These are phyloP conservation scores for Cyclargus thomasi DNA, from an alignment of 1,140 invertebrate species.

Conservation along the genomic window DNA sequence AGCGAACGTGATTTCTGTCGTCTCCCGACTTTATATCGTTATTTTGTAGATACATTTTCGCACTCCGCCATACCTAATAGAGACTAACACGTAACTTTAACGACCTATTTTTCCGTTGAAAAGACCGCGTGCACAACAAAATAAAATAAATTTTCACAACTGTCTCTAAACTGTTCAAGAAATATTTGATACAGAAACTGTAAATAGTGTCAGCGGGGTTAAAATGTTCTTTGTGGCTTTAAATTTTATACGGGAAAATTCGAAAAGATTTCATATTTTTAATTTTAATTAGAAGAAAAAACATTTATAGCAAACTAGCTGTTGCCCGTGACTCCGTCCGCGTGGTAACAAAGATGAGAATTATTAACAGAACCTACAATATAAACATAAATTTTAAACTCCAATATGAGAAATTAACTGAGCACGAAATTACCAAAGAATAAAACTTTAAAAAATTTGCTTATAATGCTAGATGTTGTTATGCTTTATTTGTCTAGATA, in stretches of 20 bases:
- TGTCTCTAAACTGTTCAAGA: not conserved
- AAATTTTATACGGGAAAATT: not conserved
- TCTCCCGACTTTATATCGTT: not conserved
- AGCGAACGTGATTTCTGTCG: not conserved
- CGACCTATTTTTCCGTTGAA: not conserved
- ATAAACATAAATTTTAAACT: too few species aligned
- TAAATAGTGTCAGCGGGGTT: not conserved
- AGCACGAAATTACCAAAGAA: too few species aligned
- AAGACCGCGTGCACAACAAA: not conserved
- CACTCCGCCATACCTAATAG: not conserved
- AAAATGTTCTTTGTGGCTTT: not conserved
- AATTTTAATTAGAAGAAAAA: not conserved
- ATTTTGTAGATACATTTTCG: slow-evolving; percentile 1
- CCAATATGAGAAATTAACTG: too few species aligned
- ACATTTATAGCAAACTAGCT: too few species aligned
- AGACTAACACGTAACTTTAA: slow-evolving; percentile 3
- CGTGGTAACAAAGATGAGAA: too few species aligned
- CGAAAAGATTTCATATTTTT: not conserved
- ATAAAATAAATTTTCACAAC: not conserved
- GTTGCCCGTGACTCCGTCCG: too few species aligned
- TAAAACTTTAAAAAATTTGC: too few species aligned
- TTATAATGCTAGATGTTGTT: too few species aligned
- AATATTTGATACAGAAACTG: not conserved
- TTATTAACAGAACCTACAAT: too few species aligned
- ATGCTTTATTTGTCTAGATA: too few species aligned